Base-by-base conservation (phyloP, 2,888 invertebrate species). In the Papilio gigon region DNA sequence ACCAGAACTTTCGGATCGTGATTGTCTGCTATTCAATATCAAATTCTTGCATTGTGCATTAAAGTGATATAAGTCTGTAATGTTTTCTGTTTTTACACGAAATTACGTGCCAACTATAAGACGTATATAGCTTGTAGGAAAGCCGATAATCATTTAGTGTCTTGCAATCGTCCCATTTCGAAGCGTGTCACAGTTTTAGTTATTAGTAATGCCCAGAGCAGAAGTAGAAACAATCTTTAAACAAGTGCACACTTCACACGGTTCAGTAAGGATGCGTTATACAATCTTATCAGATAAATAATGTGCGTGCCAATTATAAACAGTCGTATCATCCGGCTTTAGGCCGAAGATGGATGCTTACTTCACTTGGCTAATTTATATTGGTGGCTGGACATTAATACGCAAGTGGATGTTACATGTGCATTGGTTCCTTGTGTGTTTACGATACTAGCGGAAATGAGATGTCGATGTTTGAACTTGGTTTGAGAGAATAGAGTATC, bases 1-100 rank as follows among this genome's bases (percentile, higher is more conserved):
- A 74, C 74, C 77, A 56, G 75, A 75, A 75, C 69, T 73, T 72
- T 72, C 74, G 73, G 70, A 70, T 68, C 70, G 44, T 65, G 44
- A 40, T 67, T 67, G 35, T 50, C 33, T 50, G 22, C 63, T 35
- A 53, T 63, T 33, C 68, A 69, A 69, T 68, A 67, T 37, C 22
- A 37, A 22, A 22, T 59, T 37, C 35, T 50, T 30, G 50, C 35
- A 50, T 30, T 30, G 53, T n/a, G n/a, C n/a, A 53, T 30, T 30
- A 17, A 9, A 11, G 17, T 56, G n/a, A 30, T 53, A 30, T 14
- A 50, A 22, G 25, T 50, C 22, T 22, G 25, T 1, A 25, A 50
- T 14, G 1, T 22, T 47, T 47, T 22, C 25, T 12, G 14, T 27
- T 53, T 27, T n/a, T 2, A 5, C 6, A 27, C 14, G n/a, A 20